phyloP scores from a whole-genome alignment of 1,140 invertebrate genomes.

The Brachionus sp. region DNA sequence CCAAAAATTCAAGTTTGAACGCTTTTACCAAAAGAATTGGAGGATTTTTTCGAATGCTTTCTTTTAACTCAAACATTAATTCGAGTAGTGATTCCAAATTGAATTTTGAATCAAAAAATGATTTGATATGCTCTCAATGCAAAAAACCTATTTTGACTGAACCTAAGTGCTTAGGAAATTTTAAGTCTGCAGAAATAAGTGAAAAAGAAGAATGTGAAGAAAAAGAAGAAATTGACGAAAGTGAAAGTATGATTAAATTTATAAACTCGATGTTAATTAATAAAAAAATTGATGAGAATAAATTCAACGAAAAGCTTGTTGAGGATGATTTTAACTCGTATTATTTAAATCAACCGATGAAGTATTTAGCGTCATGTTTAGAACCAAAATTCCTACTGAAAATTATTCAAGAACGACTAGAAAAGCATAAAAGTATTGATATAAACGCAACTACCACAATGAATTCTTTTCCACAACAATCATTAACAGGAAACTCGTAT shows the following conservation, averaged over 20 bases:
- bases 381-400: constrained; percentile 7
- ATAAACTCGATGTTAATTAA: not conserved
- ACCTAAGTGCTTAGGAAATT: not conserved
- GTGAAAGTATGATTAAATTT: not conserved
- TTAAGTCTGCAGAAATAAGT: not conserved
- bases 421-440: constrained; percentile 27
- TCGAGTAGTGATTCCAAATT: not conserved
- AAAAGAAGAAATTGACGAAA: not conserved
- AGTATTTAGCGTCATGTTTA: not conserved
- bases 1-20: not conserved
- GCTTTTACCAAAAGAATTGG: not conserved
- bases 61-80: not conserved
- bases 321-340: not conserved
- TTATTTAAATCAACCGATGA: constrained; percentile 30
- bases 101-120: not conserved
- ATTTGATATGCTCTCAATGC: not conserved
- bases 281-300: not conserved
- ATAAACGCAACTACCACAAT: constrained; percentile 16
- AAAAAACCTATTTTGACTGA: not conserved
- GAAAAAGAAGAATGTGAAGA: not conserved
- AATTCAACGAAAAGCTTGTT: not conserved
- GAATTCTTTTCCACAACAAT: not conserved
- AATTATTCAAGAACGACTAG: constrained; percentile 33
- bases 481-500: not conserved
- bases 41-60: constrained; percentile 13